Evolutionary conservation across 2,797 vertebrate genomes (phyloP), one percentile per base, ranked within the genome.

Genomic region (Bucorvus abyssinicus): DNA sequence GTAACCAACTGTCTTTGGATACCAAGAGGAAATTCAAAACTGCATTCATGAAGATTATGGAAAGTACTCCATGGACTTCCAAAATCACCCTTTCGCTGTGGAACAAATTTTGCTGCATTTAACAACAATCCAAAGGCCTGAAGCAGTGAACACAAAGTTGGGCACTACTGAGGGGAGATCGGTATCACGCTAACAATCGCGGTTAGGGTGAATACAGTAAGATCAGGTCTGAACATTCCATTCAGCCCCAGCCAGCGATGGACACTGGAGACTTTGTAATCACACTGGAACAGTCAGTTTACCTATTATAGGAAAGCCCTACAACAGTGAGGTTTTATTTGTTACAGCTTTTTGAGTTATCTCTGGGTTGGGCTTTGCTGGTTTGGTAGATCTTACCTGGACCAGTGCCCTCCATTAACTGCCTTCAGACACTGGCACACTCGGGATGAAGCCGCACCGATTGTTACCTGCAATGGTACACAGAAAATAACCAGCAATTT

Each of bases 261-360:
- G 26, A 16, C 83, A 76, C 57, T 12, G n/a, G n/a, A 56, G 40
- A 68, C 50, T 81, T 44, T 78, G 27, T 36, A 24, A 45, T 67
- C 1, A 0, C 4, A 3, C 42, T 0, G 23, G n/a, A 84, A 82
- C n/a, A 2, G 32, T 8, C 21, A 32, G 16, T 55, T 84, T 24
- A 40, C 53, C 88, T 49, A 0, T 24, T 30, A 20, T 57, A 73
- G 61, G 42, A 70, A 93, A 90, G 47, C 11, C 55, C 24, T 7
- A 7, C 22, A 40, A 30, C 1, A 0, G 42, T 8, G 55, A 64
- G 24, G 45, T 44, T 83, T 80, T 7, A 29, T 24, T 61, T 67
- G 56, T 73, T 45, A 49, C n/a, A 60, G 47, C 29, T 74, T 36
- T 49, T 74, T 42, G 6, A 71, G 29, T 34, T 36, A 5, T 61